Percentiles rank a stretch among this genome's conserved stretches.
These are phyloP conservation scores for Sthenelais limicola DNA, from an alignment of 2,888 invertebrate genomes.

Conservation along the genomic window DNA sequence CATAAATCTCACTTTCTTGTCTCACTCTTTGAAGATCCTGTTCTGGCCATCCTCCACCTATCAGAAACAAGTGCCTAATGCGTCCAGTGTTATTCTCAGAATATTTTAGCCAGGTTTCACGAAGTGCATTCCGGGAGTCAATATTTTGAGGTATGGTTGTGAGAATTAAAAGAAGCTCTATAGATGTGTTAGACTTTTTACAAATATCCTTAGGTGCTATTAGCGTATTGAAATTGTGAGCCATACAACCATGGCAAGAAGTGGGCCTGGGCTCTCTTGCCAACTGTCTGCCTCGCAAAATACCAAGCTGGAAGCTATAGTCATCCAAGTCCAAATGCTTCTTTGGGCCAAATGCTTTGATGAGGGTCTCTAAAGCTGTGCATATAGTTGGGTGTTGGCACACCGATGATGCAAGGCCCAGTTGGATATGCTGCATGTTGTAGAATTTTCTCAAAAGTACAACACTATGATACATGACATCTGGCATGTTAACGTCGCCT, in stretches of 20 bases:
- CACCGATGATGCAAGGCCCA: no score
- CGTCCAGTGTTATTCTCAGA: not conserved
- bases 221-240: not conserved
- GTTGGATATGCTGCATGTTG: no score
- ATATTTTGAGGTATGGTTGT: not conserved
- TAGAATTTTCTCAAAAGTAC: not conserved
- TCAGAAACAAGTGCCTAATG: not conserved
- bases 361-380: not conserved
- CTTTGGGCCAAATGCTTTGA: not conserved
- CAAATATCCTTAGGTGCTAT: not conserved
- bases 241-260: not conserved
- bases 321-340: not conserved
- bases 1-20: not conserved
- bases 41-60: not conserved
- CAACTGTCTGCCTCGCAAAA: not conserved
- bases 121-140: not conserved
- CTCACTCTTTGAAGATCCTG: not conserved
- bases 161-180: not conserved
- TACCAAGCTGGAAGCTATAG: not conserved
- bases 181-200: not conserved
- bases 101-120: not conserved
- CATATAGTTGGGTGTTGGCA: not conserved
- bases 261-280: not conserved
- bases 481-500: not conserved
- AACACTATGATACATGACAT: not conserved